These are phyloP conservation scores for Sinelater perroti DNA, from an alignment of 2,888 invertebrate species.

Conservation along the genomic window DNA sequence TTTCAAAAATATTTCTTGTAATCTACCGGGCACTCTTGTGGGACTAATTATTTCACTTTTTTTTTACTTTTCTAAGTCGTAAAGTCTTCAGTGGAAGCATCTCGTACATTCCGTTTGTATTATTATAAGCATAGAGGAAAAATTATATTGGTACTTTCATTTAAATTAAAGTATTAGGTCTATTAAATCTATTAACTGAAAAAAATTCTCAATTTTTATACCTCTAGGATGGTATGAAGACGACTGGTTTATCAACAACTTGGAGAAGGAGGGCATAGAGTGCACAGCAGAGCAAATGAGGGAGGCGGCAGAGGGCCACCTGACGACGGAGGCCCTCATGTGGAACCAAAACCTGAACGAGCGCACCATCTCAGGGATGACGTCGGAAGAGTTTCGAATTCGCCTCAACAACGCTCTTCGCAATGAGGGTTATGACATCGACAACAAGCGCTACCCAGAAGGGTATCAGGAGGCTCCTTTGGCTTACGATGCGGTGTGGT, in stretches of 20 bases:
- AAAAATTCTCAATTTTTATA: no score
- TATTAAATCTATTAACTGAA: no score
- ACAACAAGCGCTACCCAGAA: constrained; percentile 86
- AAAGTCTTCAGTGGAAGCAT: no score
- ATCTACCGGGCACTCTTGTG: no score
- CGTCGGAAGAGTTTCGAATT: constrained; percentile 88
- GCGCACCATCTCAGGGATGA: constrained; percentile 95
- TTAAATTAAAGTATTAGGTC: no score
- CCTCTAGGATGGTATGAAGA: constrained; percentile 99
- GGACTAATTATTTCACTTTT: no score
- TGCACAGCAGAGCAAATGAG: constrained; percentile 95
- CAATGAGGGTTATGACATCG: constrained; percentile 84
- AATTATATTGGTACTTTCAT: no score
- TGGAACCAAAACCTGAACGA: constrained; percentile 94
- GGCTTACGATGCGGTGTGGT: constrained; percentile 99
- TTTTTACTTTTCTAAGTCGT: no score
- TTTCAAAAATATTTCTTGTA: no score
- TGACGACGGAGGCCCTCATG: constrained; percentile 98
- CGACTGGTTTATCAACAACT: constrained; percentile 94
- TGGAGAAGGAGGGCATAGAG: constrained; percentile 86
- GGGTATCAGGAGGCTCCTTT: constrained; percentile 98
- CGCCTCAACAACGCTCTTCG: constrained; percentile 84
- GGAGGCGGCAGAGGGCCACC: constrained; percentile 94
- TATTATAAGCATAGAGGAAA: no score
- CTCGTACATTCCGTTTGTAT: no score